phyloP scores from a whole-genome alignment of 2,797 vertebrate genomes.

The Cynodonichthys magdalenae region DNA sequence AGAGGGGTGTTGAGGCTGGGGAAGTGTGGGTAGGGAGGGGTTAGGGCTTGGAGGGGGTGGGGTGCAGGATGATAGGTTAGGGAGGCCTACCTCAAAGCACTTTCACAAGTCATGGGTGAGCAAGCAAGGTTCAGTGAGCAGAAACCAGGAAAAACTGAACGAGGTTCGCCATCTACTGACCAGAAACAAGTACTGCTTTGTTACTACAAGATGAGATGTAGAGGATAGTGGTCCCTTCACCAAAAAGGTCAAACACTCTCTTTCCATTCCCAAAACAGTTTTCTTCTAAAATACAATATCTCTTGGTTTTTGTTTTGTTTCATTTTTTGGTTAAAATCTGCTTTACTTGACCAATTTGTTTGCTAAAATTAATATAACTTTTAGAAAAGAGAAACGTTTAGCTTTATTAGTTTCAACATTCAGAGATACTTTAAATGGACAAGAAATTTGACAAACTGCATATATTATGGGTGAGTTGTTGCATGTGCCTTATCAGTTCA shows the following conservation, averaged over 20 bases:
- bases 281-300: background rate
- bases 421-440: no score
- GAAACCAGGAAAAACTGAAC: slow-evolving; percentile 71
- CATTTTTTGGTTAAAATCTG: slow-evolving; percentile 16
- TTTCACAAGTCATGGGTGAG: slow-evolving; percentile 80
- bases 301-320: background rate
- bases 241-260: slow-evolving; percentile 33
- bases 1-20: slow-evolving; percentile 56
- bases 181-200: slow-evolving; percentile 53
- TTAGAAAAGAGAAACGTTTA: slow-evolving; percentile 55
- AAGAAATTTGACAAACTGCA: no score
- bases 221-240: slow-evolving; percentile 15
- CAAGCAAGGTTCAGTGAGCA: slow-evolving; percentile 66
- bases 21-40: slow-evolving; percentile 44
- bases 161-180: slow-evolving; percentile 83
- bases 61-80: slow-evolving; percentile 69
- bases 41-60: slow-evolving; percentile 42
- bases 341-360: slow-evolving; percentile 8
- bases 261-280: slow-evolving; percentile 25
- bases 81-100: slow-evolving; percentile 76
- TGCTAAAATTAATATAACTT: slow-evolving; percentile 5
- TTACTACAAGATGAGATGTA: slow-evolving; percentile 10
- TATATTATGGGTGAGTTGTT: no score
- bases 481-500: no score
- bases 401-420: no score